phyloP scores from a whole-genome alignment of 2,797 vertebrate genomes.

The Cryptoprocta ferox region DNA sequence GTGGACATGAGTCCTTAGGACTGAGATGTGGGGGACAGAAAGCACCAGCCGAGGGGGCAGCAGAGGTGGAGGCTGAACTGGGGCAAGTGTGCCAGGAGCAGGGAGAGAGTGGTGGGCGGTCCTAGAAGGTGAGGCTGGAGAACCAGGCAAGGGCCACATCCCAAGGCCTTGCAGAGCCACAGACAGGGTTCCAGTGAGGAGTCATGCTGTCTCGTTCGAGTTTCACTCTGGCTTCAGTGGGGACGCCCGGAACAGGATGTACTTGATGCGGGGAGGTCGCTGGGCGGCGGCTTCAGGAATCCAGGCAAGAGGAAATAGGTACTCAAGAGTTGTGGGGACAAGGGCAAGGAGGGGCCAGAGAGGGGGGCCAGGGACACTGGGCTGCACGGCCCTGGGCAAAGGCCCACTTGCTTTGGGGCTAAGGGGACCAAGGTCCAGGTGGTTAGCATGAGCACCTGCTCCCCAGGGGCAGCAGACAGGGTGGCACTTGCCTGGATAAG shows the following conservation, averaged over 20 bases:
- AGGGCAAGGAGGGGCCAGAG: not conserved
- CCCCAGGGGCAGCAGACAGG: not conserved
- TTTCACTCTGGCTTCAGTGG: not conserved
- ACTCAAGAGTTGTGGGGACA: not conserved
- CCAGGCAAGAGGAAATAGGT: not conserved
- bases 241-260: not conserved
- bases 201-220: rapidly evolving
- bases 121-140: not conserved
- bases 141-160: not conserved
- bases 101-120: not conserved
- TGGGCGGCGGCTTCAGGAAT: not conserved
- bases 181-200: not conserved
- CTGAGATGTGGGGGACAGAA: not conserved
- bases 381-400: too few species aligned
- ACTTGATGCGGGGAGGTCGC: not conserved
- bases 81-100: not conserved
- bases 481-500: not conserved
- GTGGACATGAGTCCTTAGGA: not conserved
- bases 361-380: not conserved
- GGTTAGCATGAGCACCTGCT: not conserved
- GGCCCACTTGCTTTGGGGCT: not conserved
- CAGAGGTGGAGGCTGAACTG: rapidly evolving
- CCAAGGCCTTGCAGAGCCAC: too few species aligned
- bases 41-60: not conserved
- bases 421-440: not conserved